These are phyloP conservation scores for Acomys russatus DNA, from an alignment of 2,797 vertebrate species.

Conservation along the genomic window DNA sequence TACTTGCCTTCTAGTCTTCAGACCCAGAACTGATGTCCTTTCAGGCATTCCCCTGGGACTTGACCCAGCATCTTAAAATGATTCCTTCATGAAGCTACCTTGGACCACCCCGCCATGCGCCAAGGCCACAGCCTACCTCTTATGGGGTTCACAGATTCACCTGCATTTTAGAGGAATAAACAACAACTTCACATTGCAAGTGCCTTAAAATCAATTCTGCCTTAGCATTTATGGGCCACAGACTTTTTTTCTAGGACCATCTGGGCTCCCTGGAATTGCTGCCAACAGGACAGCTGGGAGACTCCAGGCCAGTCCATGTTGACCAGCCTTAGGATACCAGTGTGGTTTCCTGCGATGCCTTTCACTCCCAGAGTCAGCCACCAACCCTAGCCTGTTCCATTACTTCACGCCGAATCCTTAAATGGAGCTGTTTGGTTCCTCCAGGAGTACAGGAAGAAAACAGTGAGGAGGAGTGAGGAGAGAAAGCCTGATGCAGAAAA, in stretches of 20 bases:
- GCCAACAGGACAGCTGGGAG: constrained; percentile 71
- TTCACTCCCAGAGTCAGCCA: not conserved
- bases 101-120: not conserved
- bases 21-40: not conserved
- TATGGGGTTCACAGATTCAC: not conserved
- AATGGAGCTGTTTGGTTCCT: constrained; percentile 56
- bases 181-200: constrained; percentile 37
- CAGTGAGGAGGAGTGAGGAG: constrained; percentile 81
- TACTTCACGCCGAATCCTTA: constrained; percentile 28
- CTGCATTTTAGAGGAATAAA: not conserved
- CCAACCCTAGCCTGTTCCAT: not conserved
- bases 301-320: not conserved
- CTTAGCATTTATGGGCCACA: constrained; percentile 51
- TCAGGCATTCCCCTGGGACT: not conserved
- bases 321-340: not conserved
- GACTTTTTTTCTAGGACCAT: constrained; percentile 74
- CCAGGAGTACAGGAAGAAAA: constrained; percentile 69
- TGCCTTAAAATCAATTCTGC: constrained; percentile 50
- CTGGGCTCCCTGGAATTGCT: constrained; percentile 70
- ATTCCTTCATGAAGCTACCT: not conserved
- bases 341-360: constrained; percentile 30
- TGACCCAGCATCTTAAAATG: not conserved
- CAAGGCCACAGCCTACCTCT: not conserved
- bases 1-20: not conserved
- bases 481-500: constrained; percentile 60